Base-by-base conservation (phyloP, 2,888 invertebrate species). In the Eupithecia abbreviata region DNA sequence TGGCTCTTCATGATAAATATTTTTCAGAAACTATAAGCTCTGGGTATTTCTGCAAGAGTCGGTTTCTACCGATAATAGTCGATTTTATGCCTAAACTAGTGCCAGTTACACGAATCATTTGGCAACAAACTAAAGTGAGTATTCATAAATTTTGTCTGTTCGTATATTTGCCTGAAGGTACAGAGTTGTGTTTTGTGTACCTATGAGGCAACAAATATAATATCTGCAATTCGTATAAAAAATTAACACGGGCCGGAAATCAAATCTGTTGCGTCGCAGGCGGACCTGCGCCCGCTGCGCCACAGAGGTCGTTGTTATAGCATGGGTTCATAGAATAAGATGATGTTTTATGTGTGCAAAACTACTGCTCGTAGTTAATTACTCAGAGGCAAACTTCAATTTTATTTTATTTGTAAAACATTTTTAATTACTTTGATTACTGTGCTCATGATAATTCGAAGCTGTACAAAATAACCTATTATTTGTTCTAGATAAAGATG, bases 91-190 rank as follows among this genome's bases (percentile, higher is more conserved):
- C 97, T 0, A 93, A 94, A 82, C 90, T 98, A n/a, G 96, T 98
- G 15, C 96, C 97, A 0, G 92, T 98, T 5, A 98, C 98, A 0
- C 96, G 98, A 77, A 90, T 96, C n/a, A 92, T 98, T 78, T 98
- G 98, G 98, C 98, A 98, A 89, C 96, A 96, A 87, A 97, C 98
- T 0, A 98, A 98, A 94, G 91, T 93, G 86, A 77, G 82, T 76
- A 4, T 10, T 65, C 12, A 12, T 42, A 42, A 42, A 66, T 66
- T 42, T 15, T 30, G 9, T 15, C 41, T 66, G 62, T 62, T 30
- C n/a, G 13, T 49, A 49, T 62, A 30, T 30, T 30, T 30, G 30
- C 30, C 30, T 30, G 30, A 30, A 30, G 30, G 30, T 30, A 30
- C 30, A 30, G 30, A 30, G 30, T 30, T 30, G 30, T 30, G 30